Evolutionary conservation across 1,140 invertebrate species (phyloP), one percentile per base, ranked within the genome.

Genomic region (Paraescarpia echinospica): DNA sequence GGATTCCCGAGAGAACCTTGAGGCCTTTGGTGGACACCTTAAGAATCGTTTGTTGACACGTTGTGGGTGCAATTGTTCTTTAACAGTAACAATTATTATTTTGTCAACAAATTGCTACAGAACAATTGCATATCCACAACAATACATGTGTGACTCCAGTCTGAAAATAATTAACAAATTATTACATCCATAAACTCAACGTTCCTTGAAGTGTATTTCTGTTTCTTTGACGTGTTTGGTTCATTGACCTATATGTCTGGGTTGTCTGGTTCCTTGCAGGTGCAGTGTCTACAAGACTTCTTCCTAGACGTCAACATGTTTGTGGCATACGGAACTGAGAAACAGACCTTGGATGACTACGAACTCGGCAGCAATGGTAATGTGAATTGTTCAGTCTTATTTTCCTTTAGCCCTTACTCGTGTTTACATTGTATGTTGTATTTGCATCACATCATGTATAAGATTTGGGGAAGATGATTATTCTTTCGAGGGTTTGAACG

Each of bases 321-420:
- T 95, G 97, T 99, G 94, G 98, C 98, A 6, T 99, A 99, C 95
- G 98, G 98, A 33, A 97, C 97, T 92, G 99, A 99, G 95, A 97
- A 98, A 94, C 97, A 97, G 92, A 96, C 97, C 93, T 97, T 97
- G 93, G 98, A 99, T 95, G 98, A 99, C 96, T 99, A 99, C 95
- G 98, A 98, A 96, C 96, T 99, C 34, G 98, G 99, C 96, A 97
- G 97, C 94, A 98, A 99, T 96, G 98, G 96, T 97, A 95, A 94
- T 92, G 92, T 22, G 4, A 22, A 22, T 31, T 33, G 34, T 4
- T 34, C n/a, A 33, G 4, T 89, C 9, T 12, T 90, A 34, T 31
- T 34, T 22, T 90, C 90, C 34, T 34, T 22, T 90, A 22, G 18
- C 35, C 18, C 27, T 90, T 90, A 34, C 18, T 5, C 89, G 14